Conservation (phyloP, 2,888 invertebrate genomes). For the Leptopterna dolabrata region DNA sequence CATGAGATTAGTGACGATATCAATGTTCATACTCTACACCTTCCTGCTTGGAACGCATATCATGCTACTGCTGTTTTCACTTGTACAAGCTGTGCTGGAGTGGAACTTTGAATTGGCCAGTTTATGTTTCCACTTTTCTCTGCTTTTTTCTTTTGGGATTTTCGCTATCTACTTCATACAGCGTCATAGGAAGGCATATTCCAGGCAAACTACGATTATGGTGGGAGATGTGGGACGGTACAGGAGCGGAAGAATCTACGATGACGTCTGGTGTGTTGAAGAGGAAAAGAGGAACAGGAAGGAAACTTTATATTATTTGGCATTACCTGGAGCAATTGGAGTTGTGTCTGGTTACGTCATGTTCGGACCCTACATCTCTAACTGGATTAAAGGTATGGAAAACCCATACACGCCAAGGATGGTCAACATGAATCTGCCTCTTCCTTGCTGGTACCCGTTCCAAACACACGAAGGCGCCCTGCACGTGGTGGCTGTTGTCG, state of each 20-base stretch:
- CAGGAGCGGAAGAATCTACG: not conserved
- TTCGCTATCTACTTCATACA: not conserved
- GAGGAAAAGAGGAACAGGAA: not conserved
- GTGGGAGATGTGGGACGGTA: not conserved
- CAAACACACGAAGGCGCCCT: not conserved
- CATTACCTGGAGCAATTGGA: not conserved
- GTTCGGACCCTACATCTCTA: no score
- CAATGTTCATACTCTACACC: not conserved
- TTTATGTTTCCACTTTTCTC: not conserved
- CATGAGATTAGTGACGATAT: not conserved
- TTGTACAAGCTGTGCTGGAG: not conserved
- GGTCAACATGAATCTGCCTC: not conserved
- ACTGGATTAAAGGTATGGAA: no score
- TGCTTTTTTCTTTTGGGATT: not conserved
- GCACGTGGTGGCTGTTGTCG: not conserved
- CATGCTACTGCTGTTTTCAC: not conserved
- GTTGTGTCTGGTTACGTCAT: no score
- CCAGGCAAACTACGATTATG: not conserved
- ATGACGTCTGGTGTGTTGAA: not conserved
- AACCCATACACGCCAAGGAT: no score
- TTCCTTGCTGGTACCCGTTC: not conserved
- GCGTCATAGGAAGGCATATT: not conserved
- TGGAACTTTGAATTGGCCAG: not conserved
- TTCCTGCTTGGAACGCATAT: not conserved
- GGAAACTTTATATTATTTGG: not conserved